Percentiles rank a stretch among this genome's conserved stretches.
Evolutionary conservation across 2,888 invertebrate genomes (phyloP).

Genomic region (Dascillus cervinus): DNA sequence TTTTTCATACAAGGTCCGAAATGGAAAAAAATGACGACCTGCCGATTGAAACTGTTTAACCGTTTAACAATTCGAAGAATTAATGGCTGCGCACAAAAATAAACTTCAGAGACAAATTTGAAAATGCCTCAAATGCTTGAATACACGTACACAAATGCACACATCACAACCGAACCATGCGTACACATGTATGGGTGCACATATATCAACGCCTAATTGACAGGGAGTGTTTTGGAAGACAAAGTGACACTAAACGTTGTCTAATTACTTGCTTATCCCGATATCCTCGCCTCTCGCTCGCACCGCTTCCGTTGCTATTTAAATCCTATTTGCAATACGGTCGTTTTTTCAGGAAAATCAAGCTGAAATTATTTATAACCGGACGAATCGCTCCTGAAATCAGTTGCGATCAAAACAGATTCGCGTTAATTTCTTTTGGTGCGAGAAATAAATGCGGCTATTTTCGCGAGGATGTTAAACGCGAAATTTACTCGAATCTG

Average conservation of each 20-base stretch:
- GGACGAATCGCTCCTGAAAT: no score
- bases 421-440: conserved; percentile 6
- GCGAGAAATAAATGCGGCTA: conserved; percentile 1
- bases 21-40: no score
- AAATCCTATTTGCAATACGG: conserved; percentile 36
- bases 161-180: no score
- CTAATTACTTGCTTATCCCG: conserved; percentile 36
- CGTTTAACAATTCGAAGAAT: conserved; percentile 8
- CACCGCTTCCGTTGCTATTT: conserved; percentile 32
- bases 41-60: no score
- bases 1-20: no score
- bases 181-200: conserved; percentile 30
- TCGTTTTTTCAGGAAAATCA: no score
- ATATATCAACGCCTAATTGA: conserved; percentile 46
- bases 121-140: conserved; percentile 30
- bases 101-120: conserved; percentile 34
- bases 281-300: no score
- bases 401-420: no score
- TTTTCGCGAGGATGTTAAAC: conserved; percentile 8
- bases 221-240: conserved; percentile 40
- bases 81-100: conserved; percentile 14
- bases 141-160: no score
- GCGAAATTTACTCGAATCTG: conserved; percentile 14
- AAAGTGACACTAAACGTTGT: conserved; percentile 46
- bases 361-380: no score